These are phyloP conservation scores for Asteroscopus sphinx DNA, from an alignment of 2,888 invertebrate species.

Conservation along the genomic window DNA sequence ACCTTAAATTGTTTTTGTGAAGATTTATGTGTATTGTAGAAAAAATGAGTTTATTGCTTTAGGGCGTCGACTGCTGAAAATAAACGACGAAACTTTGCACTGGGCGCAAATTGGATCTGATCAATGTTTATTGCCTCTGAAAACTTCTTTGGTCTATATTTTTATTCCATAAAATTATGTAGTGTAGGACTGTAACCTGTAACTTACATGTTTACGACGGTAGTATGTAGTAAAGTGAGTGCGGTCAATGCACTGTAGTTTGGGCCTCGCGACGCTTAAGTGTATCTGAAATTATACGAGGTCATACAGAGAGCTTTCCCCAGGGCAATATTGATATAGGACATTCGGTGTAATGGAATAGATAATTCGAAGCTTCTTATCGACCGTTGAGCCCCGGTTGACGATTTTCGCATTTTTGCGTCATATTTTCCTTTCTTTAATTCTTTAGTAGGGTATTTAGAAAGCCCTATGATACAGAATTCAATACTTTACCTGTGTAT, in stretches of 20 bases:
- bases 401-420: constrained; percentile 27
- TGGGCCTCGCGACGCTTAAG: constrained; percentile 18
- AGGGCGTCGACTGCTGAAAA: constrained; percentile 13
- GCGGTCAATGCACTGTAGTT: constrained; percentile 43
- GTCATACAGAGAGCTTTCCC: constrained; percentile 56
- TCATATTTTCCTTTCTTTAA: constrained; percentile 19
- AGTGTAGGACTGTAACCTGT: constrained; percentile 18
- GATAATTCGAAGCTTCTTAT: constrained; percentile 64
- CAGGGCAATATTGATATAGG: constrained; percentile 58
- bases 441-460: constrained; percentile 9
- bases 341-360: constrained; percentile 65
- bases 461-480: constrained; percentile 4
- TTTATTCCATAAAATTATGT: constrained; percentile 20
- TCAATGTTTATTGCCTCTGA: constrained; percentile 38
- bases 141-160: constrained; percentile 29
- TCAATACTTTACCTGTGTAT: constrained; percentile 5
- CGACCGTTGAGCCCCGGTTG: constrained; percentile 40
- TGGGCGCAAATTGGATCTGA: constrained; percentile 35
- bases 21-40: constrained; percentile 26
- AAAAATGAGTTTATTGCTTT: constrained; percentile 23
- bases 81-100: constrained; percentile 27
- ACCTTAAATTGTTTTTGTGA: constrained; percentile 19
- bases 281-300: constrained; percentile 45
- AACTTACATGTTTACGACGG: constrained; percentile 29
- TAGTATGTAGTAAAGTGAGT: constrained; percentile 35